A percentile compares a stretch with the other conserved stretches of the same genome.
These are phyloP conservation scores for Megatriorchis doriae DNA, from an alignment of 2,113 vertebrate species.

Conservation along the genomic window DNA sequence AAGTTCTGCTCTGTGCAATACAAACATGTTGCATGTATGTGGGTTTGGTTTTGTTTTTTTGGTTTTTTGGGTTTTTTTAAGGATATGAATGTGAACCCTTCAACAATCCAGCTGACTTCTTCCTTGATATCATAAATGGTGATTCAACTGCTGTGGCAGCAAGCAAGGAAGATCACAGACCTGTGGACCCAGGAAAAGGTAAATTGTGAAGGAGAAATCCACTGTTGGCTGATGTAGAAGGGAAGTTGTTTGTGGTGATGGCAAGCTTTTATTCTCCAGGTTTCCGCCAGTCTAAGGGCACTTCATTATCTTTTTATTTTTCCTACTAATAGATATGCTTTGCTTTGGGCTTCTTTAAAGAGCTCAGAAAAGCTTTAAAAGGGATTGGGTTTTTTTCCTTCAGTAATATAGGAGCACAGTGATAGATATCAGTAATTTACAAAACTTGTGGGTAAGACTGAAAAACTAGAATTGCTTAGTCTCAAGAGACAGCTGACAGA, in stretches of 20 bases:
- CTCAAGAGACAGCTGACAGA: not conserved
- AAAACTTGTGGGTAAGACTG: not conserved
- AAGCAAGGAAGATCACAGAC: not conserved
- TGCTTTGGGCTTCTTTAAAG: not conserved
- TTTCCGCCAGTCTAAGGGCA: not conserved
- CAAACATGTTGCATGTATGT: not conserved
- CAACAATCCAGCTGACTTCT: conserved; percentile 73
- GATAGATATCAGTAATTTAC: not conserved
- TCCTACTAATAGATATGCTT: not conserved
- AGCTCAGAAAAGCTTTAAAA: not conserved
- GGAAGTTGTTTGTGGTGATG: conserved; percentile 45
- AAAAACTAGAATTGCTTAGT: not conserved
- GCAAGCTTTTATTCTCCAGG: conserved; percentile 51
- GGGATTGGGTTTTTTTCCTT: not conserved
- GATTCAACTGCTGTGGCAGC: conserved; percentile 67
- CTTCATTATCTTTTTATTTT: not conserved
- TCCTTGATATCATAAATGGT: conserved; percentile 69
- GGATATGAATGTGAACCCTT: conserved; percentile 70
- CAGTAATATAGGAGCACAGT: not conserved
- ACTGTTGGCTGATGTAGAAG: not conserved
- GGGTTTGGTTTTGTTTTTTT: not conserved
- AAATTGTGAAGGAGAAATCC: not conserved
- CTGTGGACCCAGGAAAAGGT: not conserved
- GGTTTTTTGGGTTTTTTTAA: not conserved
- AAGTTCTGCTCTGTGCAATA: not conserved